phyloP scores from a whole-genome alignment of 2,888 invertebrate genomes.

The Dasysyrphus tricinctus region DNA sequence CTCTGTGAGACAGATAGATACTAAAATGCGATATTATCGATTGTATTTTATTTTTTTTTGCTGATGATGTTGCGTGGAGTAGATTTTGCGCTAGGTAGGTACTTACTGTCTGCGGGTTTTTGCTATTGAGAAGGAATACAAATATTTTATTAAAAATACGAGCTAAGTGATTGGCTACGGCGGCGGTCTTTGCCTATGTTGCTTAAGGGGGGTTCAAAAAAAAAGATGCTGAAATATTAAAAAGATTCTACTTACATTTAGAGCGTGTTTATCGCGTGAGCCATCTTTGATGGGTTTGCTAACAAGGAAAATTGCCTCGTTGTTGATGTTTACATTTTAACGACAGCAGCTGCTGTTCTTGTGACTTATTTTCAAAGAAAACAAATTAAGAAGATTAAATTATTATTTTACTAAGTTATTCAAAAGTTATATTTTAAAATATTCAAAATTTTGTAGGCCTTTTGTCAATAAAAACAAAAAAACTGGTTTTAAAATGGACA shows the following conservation, averaged over 20 bases:
- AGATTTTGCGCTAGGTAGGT: not conserved
- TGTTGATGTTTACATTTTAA: not conserved
- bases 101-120: not conserved
- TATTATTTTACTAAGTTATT: not conserved
- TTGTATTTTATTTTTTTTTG: constrained; percentile 31
- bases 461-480: too few relatives aligned
- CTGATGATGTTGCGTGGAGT: constrained; percentile 28
- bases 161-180: constrained; percentile 29
- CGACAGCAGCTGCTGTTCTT: constrained; percentile 4
- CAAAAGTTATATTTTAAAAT: too few relatives aligned
- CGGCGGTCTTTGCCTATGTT: not conserved
- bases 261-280: constrained; percentile 32
- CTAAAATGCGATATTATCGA: constrained; percentile 63
- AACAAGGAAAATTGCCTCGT: constrained; percentile 5
- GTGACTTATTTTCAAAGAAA: not conserved
- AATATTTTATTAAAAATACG: constrained; percentile 10
- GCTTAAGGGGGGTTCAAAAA: not conserved
- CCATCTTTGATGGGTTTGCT: constrained; percentile 7
- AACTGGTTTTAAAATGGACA: too few relatives aligned
- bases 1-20: constrained; percentile 22
- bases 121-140: not conserved
- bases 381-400: too few relatives aligned
- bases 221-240: constrained; percentile 6
- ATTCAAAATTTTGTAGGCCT: too few relatives aligned
- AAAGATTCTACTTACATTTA: constrained; percentile 2